Base-by-base conservation (phyloP, 1,140 invertebrate genomes). In the Euglossa dilemma region DNA sequence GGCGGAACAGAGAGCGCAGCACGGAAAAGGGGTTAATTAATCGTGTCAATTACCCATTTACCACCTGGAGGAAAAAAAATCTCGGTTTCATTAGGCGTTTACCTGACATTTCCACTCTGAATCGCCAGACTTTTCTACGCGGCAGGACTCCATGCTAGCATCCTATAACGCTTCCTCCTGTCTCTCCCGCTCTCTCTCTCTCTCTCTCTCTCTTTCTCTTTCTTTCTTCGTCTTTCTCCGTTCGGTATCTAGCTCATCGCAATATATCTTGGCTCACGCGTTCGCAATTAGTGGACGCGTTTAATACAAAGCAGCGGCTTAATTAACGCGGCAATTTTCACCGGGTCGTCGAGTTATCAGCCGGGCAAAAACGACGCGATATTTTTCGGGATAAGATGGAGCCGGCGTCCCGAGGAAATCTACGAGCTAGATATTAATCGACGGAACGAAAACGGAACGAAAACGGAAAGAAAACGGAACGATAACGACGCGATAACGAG, bases 71-170 rank as follows among this genome's bases (percentile, higher is more conserved):
- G 52, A 63, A 64, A 66, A 90, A 90, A 88, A 89, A 88, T 91
- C 90, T 91, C 90, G 43, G 85, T 91, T 91, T 91, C 89, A 86
- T 90, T 85, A 75, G 85, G 47, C 74, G 76, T 88, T 88, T 88
- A 84, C 86, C 85, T 77, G 57, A 84, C 83, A 86, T 91, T 91
- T 91, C 90, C 90, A 91, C 73, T 91, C 90, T 91, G 80, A 91
- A 91, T 91, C 85, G 82, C 87, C 63, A 47, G 52, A 76, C 47
- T 84, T 83, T 85, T 88, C 63, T 80, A 66, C 78, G 57, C 64
- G 25, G 23, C 47, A 20, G 66, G 47, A 61, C 64, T 57, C 79
- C 79, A n/a, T 63, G 70, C 75, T 61, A 80, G 63, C 56, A 80
- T 83, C 66, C 70, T 84, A 82, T 85, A 83, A 84, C 75, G 59